phyloP scores from a whole-genome alignment of 2,888 invertebrate genomes.

The Chamaedrilus cognettii region DNA sequence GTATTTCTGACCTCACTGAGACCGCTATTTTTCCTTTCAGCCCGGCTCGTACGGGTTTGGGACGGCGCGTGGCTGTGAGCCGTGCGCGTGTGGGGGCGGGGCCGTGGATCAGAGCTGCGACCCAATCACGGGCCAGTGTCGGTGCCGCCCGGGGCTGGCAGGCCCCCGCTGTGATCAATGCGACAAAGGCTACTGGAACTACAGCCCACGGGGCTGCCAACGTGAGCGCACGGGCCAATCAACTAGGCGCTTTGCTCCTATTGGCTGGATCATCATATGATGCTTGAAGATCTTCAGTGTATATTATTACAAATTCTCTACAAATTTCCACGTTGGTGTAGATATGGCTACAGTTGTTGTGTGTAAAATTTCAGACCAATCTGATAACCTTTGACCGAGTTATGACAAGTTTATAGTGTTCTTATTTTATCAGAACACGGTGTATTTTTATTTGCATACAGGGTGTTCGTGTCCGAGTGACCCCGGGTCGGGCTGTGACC shows the following conservation, averaged over 20 bases:
- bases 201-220: constrained; percentile 75
- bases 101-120: constrained; percentile 71
- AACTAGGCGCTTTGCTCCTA: too few species aligned
- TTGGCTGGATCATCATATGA: too few species aligned
- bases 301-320: too few species aligned
- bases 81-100: constrained; percentile 81
- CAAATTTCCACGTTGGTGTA: too few species aligned
- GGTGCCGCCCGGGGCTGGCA: constrained; percentile 80
- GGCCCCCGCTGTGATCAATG: constrained; percentile 95
- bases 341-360: too few species aligned
- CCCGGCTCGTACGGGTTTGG: constrained; percentile 69
- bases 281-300: too few species aligned
- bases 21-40: constrained; percentile 50
- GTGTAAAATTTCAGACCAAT: too few species aligned
- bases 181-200: constrained; percentile 95
- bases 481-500: constrained; percentile 70
- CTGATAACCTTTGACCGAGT: too few species aligned
- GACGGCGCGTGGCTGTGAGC: constrained; percentile 79
- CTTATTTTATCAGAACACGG: background rate
- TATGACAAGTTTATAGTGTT: background rate
- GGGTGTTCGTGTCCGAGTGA: constrained; percentile 68
- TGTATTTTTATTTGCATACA: constrained; percentile 54
- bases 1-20: too few species aligned
- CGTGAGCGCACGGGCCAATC: constrained; percentile 75
- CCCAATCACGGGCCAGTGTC: constrained; percentile 74